Conservation (phyloP, 2,797 vertebrate species). For the Lithobates pipiens region DNA sequence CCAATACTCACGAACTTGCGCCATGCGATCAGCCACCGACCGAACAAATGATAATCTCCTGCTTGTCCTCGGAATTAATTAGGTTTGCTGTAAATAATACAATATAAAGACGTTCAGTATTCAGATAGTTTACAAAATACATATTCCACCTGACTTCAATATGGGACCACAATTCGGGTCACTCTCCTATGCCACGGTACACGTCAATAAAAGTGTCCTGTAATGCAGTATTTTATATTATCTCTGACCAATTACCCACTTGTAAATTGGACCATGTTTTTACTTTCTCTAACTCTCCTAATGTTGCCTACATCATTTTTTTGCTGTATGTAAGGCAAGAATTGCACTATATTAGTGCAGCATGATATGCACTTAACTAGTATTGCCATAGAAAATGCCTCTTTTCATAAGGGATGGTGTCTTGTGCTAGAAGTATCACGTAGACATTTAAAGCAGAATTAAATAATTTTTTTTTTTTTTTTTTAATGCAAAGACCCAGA, state of each 20-base stretch:
- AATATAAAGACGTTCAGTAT: constrained; percentile 47
- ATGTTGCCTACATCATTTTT: constrained; percentile 80
- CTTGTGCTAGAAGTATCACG: constrained; percentile 78
- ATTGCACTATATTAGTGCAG: constrained; percentile 99
- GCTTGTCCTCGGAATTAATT: constrained; percentile 63
- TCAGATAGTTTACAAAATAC: constrained; percentile 64
- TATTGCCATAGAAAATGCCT: constrained; percentile 93
- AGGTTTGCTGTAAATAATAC: constrained; percentile 63
- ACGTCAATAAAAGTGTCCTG: constrained; percentile 67
- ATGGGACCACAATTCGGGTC: constrained; percentile 69
- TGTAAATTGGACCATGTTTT: constrained; percentile 78
- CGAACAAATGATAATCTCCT: constrained; percentile 51
- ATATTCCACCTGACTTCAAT: constrained; percentile 67
- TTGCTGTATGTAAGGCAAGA: constrained; percentile 86
- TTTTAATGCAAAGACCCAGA: neutral
- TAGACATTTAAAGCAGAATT: constrained; percentile 63
- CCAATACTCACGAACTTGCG: constrained; percentile 74
- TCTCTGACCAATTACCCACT: constrained; percentile 76
- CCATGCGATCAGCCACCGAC: constrained; percentile 68
- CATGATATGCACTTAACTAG: constrained; percentile 92
- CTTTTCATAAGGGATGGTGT: constrained; percentile 83
- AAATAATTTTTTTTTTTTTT: neutral
- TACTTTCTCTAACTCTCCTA: constrained; percentile 79
- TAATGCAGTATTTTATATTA: constrained; percentile 78
- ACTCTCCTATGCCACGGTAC: constrained; percentile 68